Conservation (phyloP, 1,140 invertebrate species). For the Linepithema humile region DNA sequence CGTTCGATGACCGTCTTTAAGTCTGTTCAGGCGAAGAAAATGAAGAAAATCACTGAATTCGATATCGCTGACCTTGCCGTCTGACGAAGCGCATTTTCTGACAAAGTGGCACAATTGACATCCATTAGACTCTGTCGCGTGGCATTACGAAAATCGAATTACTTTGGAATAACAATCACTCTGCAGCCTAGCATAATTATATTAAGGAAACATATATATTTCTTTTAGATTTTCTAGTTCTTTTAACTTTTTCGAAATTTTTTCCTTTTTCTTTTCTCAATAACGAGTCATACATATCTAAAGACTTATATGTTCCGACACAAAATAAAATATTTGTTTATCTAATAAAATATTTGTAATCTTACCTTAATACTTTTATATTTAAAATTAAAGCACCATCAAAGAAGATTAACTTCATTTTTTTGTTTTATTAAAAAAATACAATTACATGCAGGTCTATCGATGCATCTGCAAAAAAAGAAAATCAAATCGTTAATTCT, state of each 20-base stretch:
- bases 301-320: too few species aligned
- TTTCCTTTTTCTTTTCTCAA: neutral
- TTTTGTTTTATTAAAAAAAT: too few species aligned
- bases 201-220: neutral
- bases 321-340: too few species aligned
- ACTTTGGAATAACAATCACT: neutral
- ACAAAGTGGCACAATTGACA: conserved; percentile 24
- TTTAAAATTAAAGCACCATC: too few species aligned
- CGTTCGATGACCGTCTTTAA: conserved; percentile 36
- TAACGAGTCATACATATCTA: too few species aligned
- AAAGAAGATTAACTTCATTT: too few species aligned
- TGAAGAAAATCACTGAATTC: neutral
- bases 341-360: too few species aligned
- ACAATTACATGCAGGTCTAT: too few species aligned
- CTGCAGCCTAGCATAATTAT: neutral
- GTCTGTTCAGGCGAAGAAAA: neutral
- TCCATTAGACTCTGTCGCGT: neutral
- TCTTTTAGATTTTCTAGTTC: neutral
- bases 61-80: neutral
- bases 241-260: neutral
- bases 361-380: too few species aligned
- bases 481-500: too few species aligned
- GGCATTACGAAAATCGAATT: neutral
- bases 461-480: too few species aligned
- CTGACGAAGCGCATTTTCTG: conserved; percentile 30